Conservation (phyloP, 2,888 invertebrate species). For the Zaprionus bogoriensis region DNA sequence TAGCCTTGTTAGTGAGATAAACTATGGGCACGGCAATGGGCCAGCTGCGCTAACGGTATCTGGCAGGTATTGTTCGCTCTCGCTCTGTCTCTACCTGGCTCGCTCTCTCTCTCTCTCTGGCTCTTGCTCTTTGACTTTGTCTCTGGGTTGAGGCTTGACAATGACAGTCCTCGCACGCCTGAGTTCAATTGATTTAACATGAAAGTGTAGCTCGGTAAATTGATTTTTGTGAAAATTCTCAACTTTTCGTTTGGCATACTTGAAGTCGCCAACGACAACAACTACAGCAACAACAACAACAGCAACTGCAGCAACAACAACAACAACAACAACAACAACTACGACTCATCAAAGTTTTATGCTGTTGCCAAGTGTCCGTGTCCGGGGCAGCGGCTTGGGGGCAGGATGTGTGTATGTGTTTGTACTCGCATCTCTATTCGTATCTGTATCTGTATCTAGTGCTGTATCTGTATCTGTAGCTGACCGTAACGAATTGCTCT, state of each 20-base stretch:
- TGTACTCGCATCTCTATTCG: constrained; percentile 3
- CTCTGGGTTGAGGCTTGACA: constrained; percentile 33
- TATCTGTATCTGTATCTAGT: constrained; percentile 31
- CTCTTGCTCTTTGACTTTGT: constrained; percentile 8
- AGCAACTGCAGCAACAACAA: constrained; percentile 4
- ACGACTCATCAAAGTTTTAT: constrained; percentile 63
- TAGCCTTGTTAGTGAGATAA: constrained; percentile 78
- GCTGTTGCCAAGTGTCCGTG: constrained; percentile 56
- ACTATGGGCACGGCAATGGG: constrained; percentile 66
- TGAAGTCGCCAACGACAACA: constrained; percentile 29
- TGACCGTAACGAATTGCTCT: constrained; percentile 75
- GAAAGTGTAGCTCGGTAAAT: constrained; percentile 76
- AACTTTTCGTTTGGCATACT: constrained; percentile 39
- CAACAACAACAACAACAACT: constrained; percentile 10
- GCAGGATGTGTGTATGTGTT: constrained; percentile 9
- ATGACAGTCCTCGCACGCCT: constrained; percentile 70
- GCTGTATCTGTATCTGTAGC: constrained; percentile 52
- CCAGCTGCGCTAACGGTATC: constrained; percentile 58
- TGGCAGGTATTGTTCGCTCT: constrained; percentile 31
- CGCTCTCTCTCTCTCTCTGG: background rate
- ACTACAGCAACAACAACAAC: constrained; percentile 16
- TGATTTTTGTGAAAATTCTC: constrained; percentile 67
- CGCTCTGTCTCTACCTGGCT: background rate
- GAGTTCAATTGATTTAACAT: constrained; percentile 77
- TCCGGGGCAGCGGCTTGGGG: background rate